These are phyloP conservation scores for Paracyprichromis sp. DNA, from an alignment of 2,113 vertebrate species.

Conservation along the genomic window DNA sequence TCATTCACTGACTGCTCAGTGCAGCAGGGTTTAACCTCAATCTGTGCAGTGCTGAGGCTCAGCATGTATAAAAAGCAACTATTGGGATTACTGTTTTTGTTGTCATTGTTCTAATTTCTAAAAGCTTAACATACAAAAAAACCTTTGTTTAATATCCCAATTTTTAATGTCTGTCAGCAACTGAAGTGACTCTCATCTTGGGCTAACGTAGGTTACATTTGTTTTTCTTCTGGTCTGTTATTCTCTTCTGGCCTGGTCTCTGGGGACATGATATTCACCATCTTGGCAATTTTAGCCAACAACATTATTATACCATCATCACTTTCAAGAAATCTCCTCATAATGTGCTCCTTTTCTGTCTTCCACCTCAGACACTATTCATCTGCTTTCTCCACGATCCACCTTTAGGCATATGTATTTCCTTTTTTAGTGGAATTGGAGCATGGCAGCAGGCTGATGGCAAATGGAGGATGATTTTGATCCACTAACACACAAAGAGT, in stretches of 20 bases:
- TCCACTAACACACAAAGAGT: not conserved
- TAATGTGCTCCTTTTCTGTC: not conserved
- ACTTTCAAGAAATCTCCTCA: not conserved
- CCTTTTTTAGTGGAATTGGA: not conserved
- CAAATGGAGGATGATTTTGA: not conserved
- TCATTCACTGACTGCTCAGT: not conserved
- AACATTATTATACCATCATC: not conserved
- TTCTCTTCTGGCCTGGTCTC: not conserved
- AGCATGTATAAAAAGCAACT: not conserved
- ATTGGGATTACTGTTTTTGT: not conserved
- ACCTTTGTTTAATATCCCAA: not conserved
- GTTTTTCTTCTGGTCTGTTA: not conserved
- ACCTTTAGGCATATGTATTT: not conserved
- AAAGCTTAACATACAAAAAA: not conserved
- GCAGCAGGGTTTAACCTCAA: not conserved
- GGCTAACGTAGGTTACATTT: not conserved
- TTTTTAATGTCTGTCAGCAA: not conserved
- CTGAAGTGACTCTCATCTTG: not conserved
- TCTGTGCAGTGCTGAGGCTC: not conserved
- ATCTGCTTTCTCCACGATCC: not conserved
- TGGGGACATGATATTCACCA: not conserved
- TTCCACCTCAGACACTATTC: not conserved
- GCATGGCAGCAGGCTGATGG: not conserved
- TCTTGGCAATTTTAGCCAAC: not conserved
- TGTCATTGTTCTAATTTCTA: not conserved